phyloP scores from a whole-genome alignment of 1,140 invertebrate genomes.

The Eupristina koningsbergeri region DNA sequence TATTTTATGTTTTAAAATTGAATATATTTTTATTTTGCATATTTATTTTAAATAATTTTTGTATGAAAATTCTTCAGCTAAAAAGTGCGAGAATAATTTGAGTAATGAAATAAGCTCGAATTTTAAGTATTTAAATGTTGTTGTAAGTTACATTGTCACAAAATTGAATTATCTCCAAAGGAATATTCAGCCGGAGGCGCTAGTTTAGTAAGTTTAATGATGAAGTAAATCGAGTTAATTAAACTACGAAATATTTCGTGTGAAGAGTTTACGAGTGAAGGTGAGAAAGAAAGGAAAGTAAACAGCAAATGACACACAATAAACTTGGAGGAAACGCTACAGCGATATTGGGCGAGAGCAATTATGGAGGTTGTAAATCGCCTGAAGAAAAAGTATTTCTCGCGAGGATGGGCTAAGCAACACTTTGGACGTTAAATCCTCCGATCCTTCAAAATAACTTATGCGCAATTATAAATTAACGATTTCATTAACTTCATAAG shows the following conservation, averaged over 20 bases:
- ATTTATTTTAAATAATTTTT: no score
- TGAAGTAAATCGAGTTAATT: background rate
- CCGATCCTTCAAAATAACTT: no score
- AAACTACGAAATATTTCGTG: background rate
- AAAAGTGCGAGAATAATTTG: no score
- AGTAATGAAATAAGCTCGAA: no score
- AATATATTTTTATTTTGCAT: no score
- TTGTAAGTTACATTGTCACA: background rate
- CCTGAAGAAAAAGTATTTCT: conserved; percentile 9
- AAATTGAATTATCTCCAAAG: background rate
- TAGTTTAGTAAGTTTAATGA: background rate
- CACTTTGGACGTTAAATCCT: no score
- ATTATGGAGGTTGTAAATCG: conserved; percentile 39
- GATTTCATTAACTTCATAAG: conserved; percentile 57
- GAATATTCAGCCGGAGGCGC: background rate
- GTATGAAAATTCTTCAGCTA: no score
- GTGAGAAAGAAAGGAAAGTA: background rate
- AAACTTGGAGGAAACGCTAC: background rate
- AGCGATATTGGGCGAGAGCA: background rate
- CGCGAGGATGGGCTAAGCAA: no score
- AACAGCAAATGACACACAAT: background rate
- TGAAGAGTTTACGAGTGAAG: background rate
- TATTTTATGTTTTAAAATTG: no score
- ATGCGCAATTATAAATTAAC: conserved; percentile 54
- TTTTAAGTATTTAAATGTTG: no score